Evolutionary conservation across 2,797 vertebrate species (phyloP).

Genomic region (Pagetopsis macropterus): DNA sequence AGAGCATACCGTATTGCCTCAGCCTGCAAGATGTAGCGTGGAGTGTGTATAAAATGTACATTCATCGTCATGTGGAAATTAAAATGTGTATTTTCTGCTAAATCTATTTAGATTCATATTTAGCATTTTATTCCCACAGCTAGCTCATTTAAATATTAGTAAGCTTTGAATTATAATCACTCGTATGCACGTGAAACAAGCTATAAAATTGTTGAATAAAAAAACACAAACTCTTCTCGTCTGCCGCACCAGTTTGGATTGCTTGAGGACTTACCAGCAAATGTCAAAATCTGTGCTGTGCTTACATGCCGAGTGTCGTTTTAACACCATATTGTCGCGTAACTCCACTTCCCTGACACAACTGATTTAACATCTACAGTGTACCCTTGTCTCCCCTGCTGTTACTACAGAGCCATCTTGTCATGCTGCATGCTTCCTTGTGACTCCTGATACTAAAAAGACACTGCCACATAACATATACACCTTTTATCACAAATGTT

Average conservation of each 20-base stretch:
- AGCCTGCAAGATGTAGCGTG: conserved; percentile 16
- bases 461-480: conserved; percentile 3
- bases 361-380: neutral
- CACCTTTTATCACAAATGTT: neutral
- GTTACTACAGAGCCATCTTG: neutral
- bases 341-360: neutral
- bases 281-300: conserved; percentile 9
- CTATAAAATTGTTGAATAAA: neutral
- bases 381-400: neutral
- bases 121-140: conserved; percentile 17
- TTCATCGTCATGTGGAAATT: neutral
- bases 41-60: conserved; percentile 10
- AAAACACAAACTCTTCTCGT: neutral
- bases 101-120: conserved; percentile 2
- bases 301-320: neutral
- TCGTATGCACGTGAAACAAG: neutral
- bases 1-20: conserved; percentile 39
- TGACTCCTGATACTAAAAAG: conserved; percentile 21
- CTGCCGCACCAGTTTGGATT: neutral
- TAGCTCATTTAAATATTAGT: conserved; percentile 5
- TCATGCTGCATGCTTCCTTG: neutral
- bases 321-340: neutral
- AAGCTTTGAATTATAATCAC: neutral
- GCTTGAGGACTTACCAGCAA: neutral
- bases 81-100: conserved; percentile 9